phyloP scores from a whole-genome alignment of 2,888 invertebrate genomes.

The Drosophila anomalata region DNA sequence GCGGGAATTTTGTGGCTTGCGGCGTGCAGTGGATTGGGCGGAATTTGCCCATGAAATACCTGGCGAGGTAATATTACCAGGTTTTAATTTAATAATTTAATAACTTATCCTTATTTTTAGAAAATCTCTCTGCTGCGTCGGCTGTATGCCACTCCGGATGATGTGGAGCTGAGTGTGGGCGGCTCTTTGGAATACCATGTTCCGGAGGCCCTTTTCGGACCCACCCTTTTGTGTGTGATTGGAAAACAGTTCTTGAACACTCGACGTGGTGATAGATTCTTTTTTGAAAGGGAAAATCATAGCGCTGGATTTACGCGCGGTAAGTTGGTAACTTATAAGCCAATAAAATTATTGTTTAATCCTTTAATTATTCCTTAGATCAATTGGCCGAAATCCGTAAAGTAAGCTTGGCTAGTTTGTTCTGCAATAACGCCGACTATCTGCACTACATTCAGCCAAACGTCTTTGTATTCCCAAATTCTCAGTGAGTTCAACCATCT shows the following conservation, averaged over 20 bases:
- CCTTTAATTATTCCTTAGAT: slow-evolving; percentile 74
- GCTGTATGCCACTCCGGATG: slow-evolving; percentile 87
- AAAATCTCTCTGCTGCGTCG: slow-evolving; percentile 85
- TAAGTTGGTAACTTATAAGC: slow-evolving; percentile 56
- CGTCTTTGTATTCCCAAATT: slow-evolving; percentile 71
- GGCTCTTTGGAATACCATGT: slow-evolving; percentile 88
- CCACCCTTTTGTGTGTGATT: slow-evolving; percentile 89
- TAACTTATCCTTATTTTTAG: slow-evolving; percentile 75
- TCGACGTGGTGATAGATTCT: slow-evolving; percentile 89
- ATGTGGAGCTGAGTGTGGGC: slow-evolving; percentile 89
- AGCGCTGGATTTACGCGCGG: slow-evolving; percentile 85
- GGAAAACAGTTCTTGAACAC: slow-evolving; percentile 89
- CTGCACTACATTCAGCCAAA: slow-evolving; percentile 87
- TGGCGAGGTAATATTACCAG: slow-evolving; percentile 82
- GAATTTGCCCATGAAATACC: slow-evolving; percentile 88
- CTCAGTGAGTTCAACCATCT: slow-evolving; percentile 54
- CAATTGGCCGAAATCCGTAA: slow-evolving; percentile 91
- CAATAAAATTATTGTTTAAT: too few species aligned
- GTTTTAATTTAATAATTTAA: neutral
- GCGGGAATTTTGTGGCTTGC: slow-evolving; percentile 72
- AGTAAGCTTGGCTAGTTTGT: slow-evolving; percentile 89
- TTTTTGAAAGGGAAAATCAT: slow-evolving; percentile 86
- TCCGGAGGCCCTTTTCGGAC: slow-evolving; percentile 87
- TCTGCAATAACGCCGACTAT: slow-evolving; percentile 90
- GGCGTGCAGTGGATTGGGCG: slow-evolving; percentile 71